Base-by-base conservation (phyloP, 2,797 vertebrate genomes). In the Valencia hispanica region DNA sequence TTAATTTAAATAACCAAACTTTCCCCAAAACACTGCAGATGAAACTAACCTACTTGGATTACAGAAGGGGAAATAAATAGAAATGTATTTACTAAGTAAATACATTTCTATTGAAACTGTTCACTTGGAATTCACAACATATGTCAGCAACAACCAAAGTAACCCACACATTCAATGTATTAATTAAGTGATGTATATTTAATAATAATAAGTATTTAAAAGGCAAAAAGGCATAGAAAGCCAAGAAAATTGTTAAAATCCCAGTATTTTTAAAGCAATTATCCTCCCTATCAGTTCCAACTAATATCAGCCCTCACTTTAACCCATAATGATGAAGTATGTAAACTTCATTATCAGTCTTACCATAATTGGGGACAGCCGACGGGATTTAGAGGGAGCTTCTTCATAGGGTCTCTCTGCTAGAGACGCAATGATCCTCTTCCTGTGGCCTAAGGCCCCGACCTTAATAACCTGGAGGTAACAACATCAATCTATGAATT, bases 381-480 rank as follows among this genome's bases (percentile, higher is more conserved):
- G 93, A 0, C 97, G 97, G 3, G 98, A 97, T 90, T 99, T 99
- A 27, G 97, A 94, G 0, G 98, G 97, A 0, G 98, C 97, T 89
- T 99, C 98, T 86, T 99, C 98, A 0, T 97, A 99, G 0, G 97
- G 97, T 78, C 98, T 95, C 86, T 99, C 98, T 9, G 97, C 97
- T 41, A 99, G 94, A 3, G 98, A 99, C 66, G 97, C 97, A 0
- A 99, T 97, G 91, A 99, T 98, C 85, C 98, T 94, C 90, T 99
- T 99, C 73, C 98, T 96, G 93, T 99, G 98, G 75, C 98, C 98
- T 12, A 98, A 95, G 81, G 97, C 94, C 43, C 96, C 96, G 30
- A 99, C 96, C 72, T 99, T 99, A 69, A 99, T 91, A 79, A 99
- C 98, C 98, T 99, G 39, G 7, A 78, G 77, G 71, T 48, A 76